Evolutionary conservation across 2,888 invertebrate genomes (phyloP).

Genomic region (Ernsta delagoae): DNA sequence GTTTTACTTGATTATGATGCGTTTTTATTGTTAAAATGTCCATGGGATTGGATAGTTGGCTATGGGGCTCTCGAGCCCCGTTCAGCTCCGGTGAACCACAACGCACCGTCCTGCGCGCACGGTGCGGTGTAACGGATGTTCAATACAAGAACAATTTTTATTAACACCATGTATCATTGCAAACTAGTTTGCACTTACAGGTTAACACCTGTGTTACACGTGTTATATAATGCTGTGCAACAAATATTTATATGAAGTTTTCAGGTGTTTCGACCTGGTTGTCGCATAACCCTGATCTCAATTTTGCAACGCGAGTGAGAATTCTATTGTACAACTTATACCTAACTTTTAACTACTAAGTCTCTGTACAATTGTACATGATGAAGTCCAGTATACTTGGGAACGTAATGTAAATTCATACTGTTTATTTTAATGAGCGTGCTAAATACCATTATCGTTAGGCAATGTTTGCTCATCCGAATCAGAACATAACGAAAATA

Average conservation of each 20-base stretch:
- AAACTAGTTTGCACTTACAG: constrained; percentile 12
- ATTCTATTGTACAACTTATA: constrained; percentile 50
- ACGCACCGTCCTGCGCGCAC: constrained; percentile 70
- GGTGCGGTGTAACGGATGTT: constrained; percentile 65
- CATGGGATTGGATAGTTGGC: constrained; percentile 52
- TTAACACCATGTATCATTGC: constrained; percentile 19
- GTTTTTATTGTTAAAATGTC: constrained; percentile 40
- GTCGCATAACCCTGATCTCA: constrained; percentile 25
- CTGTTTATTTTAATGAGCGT: constrained; percentile 16
- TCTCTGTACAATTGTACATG: not conserved
- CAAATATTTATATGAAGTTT: constrained; percentile 46
- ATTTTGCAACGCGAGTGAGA: constrained; percentile 67
- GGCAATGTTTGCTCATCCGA: constrained; percentile 29
- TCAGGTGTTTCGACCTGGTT: constrained; percentile 52
- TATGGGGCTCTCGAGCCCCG: constrained; percentile 58
- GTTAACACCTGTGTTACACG: not conserved
- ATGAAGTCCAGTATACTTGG: not conserved
- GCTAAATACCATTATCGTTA: constrained; percentile 21
- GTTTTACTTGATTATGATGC: constrained; percentile 36
- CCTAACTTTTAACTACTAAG: not conserved
- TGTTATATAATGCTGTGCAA: constrained; percentile 30
- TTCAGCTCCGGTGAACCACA: constrained; percentile 82
- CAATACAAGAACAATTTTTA: constrained; percentile 53
- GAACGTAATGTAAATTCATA: constrained; percentile 7
- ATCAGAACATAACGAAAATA: constrained; percentile 32